Evolutionary conservation across 2,888 invertebrate species (phyloP), one percentile per base, ranked within the genome.

Genomic region (Camponotus fellah): DNA sequence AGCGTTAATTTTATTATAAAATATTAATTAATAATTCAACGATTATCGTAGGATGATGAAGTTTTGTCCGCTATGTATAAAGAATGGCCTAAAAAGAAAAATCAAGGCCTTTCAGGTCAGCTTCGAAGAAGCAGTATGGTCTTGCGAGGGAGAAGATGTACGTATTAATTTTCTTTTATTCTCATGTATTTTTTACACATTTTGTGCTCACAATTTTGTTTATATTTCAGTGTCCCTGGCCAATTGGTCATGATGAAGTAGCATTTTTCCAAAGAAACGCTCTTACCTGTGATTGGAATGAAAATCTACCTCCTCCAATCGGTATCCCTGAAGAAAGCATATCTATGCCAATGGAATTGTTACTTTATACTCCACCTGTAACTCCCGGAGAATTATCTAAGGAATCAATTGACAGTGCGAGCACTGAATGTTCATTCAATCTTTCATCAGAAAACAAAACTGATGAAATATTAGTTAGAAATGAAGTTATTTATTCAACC

Each of bases 51-150:
- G 86, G 80, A 94, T 94, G 94, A 90, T 91, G 66, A 90, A 91
- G 58, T 89, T 91, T 84, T 94, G 94, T 72, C 94, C 94, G 17
- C 49, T 92, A 46, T 94, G 94, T 85, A 84, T 86, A 12, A 92
- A 92, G 85, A 92, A 88, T 81, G 94, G 93, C 10, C n/a, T 71
- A 1, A 91, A 89, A 72, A 91, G 75, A 6, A 92, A 84, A 82
- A 83, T 94, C 21, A 91, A 88, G 75, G 85, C 92, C 17, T 85
- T 91, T 17, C 94, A 94, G 86, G 72, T 94, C 26, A 94, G 93
- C 87, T 76, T 91, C 3, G 80, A 92, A 17, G 94, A 94, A 82
- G 93, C 92, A 26, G 65, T 92, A 26, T 92, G 91, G 90, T 69
- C 91, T 40, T 94, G 94, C 21, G 91, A 93, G 77, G 84, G 85